phyloP scores from a whole-genome alignment of 2,113 vertebrate genomes.

The Notarius lentiginosus region DNA sequence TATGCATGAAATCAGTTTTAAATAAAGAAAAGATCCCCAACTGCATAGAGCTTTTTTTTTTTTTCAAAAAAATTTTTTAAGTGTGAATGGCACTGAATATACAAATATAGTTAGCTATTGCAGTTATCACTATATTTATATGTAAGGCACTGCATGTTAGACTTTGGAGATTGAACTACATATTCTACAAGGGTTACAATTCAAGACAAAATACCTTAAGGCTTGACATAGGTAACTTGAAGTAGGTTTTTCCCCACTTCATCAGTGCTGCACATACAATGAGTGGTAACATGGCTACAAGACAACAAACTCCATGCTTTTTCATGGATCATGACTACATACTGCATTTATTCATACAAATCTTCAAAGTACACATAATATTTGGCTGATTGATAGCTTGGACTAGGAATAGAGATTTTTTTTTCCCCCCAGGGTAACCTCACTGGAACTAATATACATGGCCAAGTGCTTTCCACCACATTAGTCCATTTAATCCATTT shows the following conservation, averaged over 20 bases:
- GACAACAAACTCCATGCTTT: neutral
- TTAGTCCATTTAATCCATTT: slow-evolving; percentile 12
- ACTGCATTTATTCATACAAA: slow-evolving; percentile 1
- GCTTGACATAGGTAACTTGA: neutral
- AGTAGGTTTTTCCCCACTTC: neutral
- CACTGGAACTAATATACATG: slow-evolving; percentile 58
- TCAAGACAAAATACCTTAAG: slow-evolving; percentile 10
- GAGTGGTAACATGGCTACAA: neutral
- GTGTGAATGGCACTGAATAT: slow-evolving; percentile 35
- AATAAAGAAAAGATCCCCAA: slow-evolving; percentile 33
- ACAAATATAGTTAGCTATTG: slow-evolving; percentile 25
- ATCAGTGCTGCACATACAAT: slow-evolving; percentile 11
- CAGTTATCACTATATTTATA: slow-evolving; percentile 28
- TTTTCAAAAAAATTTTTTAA: neutral
- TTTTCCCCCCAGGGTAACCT: slow-evolving; percentile 59
- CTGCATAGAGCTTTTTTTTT: neutral
- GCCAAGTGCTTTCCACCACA: slow-evolving; percentile 48
- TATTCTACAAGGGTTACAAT: neutral
- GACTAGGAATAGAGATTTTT: slow-evolving; percentile 49
- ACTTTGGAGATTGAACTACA: slow-evolving; percentile 6
- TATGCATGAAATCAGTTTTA: slow-evolving; percentile 66
- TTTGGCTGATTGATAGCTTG: slow-evolving; percentile 52
- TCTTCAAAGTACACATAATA: slow-evolving; percentile 3
- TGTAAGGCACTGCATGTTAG: slow-evolving; percentile 41
- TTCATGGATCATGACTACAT: neutral